Percentiles rank a stretch among this genome's conserved stretches.
phyloP scores from a whole-genome alignment of 2,888 invertebrate species.

The Agonopterix heracliana region DNA sequence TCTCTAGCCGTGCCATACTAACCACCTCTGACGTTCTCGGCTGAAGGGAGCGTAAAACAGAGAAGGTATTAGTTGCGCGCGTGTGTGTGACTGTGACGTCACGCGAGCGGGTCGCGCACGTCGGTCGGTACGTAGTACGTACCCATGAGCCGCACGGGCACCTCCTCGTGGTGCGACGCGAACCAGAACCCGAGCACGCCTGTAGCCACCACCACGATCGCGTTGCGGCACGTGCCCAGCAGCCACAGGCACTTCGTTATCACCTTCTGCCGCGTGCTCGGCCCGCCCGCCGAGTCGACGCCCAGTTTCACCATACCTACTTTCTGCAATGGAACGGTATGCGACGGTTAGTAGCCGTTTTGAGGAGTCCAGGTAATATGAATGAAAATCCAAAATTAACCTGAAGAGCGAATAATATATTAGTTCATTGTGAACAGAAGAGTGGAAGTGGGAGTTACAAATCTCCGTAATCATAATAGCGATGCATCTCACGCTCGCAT shows the following conservation, averaged over 20 bases:
- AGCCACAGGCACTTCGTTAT: constrained; percentile 80
- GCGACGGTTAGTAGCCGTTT: no score
- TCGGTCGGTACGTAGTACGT: constrained; percentile 17
- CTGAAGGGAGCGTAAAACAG: constrained; percentile 45
- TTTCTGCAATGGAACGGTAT: constrained; percentile 62
- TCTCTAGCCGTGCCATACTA: constrained; percentile 33
- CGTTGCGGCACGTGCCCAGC: constrained; percentile 88
- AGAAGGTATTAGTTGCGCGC: constrained; percentile 12
- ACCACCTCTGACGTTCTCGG: constrained; percentile 52
- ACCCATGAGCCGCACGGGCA: constrained; percentile 85
- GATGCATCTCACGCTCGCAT: no score
- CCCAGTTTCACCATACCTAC: constrained; percentile 80
- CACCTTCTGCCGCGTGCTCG: constrained; percentile 74
- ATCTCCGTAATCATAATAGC: no score
- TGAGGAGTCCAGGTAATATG: no score
- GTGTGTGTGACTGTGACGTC: background rate
- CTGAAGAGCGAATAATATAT: no score
- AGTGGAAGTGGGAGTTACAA: no score
- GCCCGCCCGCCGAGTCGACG: constrained; percentile 73
- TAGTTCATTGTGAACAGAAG: no score
- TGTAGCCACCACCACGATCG: constrained; percentile 86
- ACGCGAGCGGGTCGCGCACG: background rate
- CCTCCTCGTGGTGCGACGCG: constrained; percentile 61
- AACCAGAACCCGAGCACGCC: constrained; percentile 83
- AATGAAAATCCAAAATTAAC: no score